phyloP scores from a whole-genome alignment of 2,888 invertebrate species.

The Timema podura region DNA sequence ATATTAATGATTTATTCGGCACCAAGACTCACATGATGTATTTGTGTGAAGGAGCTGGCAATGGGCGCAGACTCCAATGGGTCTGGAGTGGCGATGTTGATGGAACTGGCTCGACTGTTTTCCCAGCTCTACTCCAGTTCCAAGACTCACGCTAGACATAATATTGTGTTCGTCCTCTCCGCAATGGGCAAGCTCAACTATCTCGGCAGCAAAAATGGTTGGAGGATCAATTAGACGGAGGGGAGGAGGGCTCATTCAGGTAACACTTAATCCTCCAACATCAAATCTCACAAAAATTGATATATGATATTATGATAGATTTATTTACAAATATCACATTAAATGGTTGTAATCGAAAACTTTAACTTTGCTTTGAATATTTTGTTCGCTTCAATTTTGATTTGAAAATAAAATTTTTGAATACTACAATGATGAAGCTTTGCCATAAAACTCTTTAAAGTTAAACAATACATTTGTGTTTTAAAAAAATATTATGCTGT shows the following conservation, averaged over 20 bases:
- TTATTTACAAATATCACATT: no score
- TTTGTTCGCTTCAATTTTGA: no score
- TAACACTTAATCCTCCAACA: conserved; percentile 45
- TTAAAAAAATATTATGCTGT: no score
- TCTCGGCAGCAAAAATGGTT: conserved; percentile 93
- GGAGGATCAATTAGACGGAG: conserved; percentile 82
- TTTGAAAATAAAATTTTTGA: no score
- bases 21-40: not conserved
- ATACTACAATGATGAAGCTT: no score
- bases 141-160: conserved; percentile 67
- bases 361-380: no score
- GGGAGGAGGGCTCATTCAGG: conserved; percentile 70
- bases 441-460: no score
- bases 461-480: no score
- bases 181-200: conserved; percentile 93
- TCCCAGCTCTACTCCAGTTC: conserved; percentile 77
- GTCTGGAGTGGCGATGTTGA: conserved; percentile 79
- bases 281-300: no score
- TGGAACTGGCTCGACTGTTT: conserved; percentile 84
- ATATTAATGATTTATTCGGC: no score
- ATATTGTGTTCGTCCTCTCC: conserved; percentile 82
- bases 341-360: no score
- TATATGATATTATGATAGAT: no score
- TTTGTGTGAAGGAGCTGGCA: conserved; percentile 65
- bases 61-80: conserved; percentile 90